These are phyloP conservation scores for Struthio camelus DNA, from an alignment of 2,113 vertebrate species.

Conservation along the genomic window DNA sequence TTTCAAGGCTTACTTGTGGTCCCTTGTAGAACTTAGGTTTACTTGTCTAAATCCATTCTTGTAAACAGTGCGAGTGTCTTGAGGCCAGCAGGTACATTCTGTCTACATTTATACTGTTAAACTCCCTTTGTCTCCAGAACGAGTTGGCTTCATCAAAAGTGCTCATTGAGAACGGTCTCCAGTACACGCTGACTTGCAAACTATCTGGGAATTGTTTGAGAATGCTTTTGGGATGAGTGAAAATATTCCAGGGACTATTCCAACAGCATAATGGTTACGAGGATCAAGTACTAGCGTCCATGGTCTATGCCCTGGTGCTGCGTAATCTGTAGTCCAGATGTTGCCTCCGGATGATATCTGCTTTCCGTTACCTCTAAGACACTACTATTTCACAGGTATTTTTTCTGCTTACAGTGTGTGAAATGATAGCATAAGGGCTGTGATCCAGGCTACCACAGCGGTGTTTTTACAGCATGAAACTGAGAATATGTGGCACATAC, in stretches of 20 bases:
- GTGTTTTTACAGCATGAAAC: too few relatives aligned
- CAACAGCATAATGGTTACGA: neutral
- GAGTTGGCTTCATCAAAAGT: neutral
- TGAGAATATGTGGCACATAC: too few relatives aligned
- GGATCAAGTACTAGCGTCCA: neutral
- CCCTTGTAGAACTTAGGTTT: neutral
- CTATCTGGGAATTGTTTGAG: neutral
- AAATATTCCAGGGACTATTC: neutral
- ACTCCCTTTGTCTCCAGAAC: neutral
- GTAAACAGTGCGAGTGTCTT: neutral
- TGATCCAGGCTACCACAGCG: neutral
- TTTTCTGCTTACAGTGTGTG: neutral
- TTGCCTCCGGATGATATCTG: neutral
- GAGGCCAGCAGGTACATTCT: neutral
- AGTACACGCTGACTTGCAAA: neutral
- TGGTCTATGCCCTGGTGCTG: neutral
- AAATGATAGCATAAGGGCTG: neutral
- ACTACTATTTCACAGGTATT: neutral
- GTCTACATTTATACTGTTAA: neutral
- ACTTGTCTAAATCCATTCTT: neutral
- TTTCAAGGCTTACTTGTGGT: neutral
- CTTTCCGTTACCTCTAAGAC: neutral
- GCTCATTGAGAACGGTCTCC: neutral
- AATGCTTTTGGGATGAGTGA: neutral
- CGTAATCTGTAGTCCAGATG: neutral